Evolutionary conservation across 92 coral and sea anemone species (phyloP).

Genomic region (Phymanthus crucifer): DNA sequence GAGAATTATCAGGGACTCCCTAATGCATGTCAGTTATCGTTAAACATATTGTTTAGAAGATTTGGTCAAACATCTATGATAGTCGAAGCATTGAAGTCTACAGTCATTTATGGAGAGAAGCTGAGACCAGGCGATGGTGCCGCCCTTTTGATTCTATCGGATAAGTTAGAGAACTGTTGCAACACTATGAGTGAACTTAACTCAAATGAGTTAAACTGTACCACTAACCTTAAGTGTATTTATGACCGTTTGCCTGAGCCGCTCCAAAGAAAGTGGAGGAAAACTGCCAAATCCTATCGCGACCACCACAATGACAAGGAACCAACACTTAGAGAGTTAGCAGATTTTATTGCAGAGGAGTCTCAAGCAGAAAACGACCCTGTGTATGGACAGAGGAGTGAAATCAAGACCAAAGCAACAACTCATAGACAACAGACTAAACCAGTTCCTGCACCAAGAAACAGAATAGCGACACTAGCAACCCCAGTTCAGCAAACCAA

Average conservation of each 20-base stretch:
- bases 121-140: slow-evolving; percentile 33
- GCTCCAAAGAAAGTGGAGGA: slow-evolving; percentile 45
- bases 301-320: slow-evolving; percentile 19
- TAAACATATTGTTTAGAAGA: slow-evolving; percentile 34
- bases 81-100: slow-evolving; percentile 37
- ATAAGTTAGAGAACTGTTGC: slow-evolving; percentile 44
- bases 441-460: slow-evolving; percentile 9
- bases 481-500: not conserved
- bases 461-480: slow-evolving; percentile 3
- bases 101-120: slow-evolving; percentile 29
- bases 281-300: slow-evolving; percentile 33
- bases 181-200: slow-evolving; percentile 45
- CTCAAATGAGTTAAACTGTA: slow-evolving; percentile 47
- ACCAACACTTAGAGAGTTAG: slow-evolving; percentile 40
- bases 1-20: slow-evolving; percentile 34
- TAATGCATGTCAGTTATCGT: slow-evolving; percentile 35
- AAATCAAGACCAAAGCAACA: not conserved
- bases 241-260: slow-evolving; percentile 48
- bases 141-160: slow-evolving; percentile 40
- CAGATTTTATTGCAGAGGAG: slow-evolving; percentile 37
- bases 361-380: slow-evolving; percentile 41
- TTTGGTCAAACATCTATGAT: slow-evolving; percentile 55
- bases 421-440: not conserved
- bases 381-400: slow-evolving; percentile 24
- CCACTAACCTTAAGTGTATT: slow-evolving; percentile 41